Base-by-base conservation (phyloP, 1,140 invertebrate genomes). In the Zaprionus camerounensis region DNA sequence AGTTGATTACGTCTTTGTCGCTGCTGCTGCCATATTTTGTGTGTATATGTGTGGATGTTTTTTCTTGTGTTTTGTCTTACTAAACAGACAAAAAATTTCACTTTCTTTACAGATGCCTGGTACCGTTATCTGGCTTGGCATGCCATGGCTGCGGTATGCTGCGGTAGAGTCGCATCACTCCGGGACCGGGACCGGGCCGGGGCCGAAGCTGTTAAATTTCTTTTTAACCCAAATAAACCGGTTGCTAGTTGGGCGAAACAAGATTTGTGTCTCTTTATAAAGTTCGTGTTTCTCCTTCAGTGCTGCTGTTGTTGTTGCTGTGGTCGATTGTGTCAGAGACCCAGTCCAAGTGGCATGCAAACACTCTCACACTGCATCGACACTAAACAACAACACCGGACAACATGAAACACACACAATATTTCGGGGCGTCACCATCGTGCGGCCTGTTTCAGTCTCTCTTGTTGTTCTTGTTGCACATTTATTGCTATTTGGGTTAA, bases 211-310 rank as follows among this genome's bases (percentile, higher is more conserved):
- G 72, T 61, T 73, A 82, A 81, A 90, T 90, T 90, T 90, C 86
- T 91, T 85, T 88, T 90, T 90, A 90, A 76, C 85, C 85, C 79
- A 90, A 82, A 90, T 82, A 90, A 91, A 91, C 76, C 79, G 85
- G 84, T 88, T 76, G 75, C 36, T 55, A 66, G 57, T 63, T 61
- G 70, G 49, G 31, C 63, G 46, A 75, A 81, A 71, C 79, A 79
- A 59, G 77, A 83, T 81, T 71, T 74, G 66, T 63, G 62, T 73
- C 7, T 56, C 53, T 72, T 63, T 51, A 76, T 76, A 59, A 72
- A 67, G 26, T 56, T 70, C 49, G 59, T 34, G 6, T 46, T 68
- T 24, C 44, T 63, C 36, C 20, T 61, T 34, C 31, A 34, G 22
- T 63, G 31, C 31, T 49, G 56, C 44, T 57, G 56, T 55, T 57